A percentile compares a stretch with the other conserved stretches of the same genome.
These are phyloP conservation scores for Myrmecophaga tridactyla DNA, from an alignment of 2,113 vertebrate genomes.

Conservation along the genomic window DNA sequence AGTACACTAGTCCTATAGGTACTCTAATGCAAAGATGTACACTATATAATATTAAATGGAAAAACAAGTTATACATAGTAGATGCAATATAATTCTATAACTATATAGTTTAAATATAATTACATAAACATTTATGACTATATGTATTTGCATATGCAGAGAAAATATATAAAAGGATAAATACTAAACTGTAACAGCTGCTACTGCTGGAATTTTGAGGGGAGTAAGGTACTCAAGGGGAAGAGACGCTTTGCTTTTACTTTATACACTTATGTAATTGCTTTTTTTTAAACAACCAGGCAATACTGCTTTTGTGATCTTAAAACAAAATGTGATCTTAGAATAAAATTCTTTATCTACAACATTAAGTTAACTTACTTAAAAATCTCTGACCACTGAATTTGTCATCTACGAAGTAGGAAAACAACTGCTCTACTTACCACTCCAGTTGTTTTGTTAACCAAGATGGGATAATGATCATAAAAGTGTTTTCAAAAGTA, in stretches of 20 bases:
- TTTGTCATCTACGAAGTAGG: neutral
- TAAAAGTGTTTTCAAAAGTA: constrained; percentile 8
- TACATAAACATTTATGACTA: neutral
- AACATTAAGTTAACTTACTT: constrained; percentile 22
- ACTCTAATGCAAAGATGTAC: neutral
- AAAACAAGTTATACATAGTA: neutral
- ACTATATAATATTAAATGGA: neutral
- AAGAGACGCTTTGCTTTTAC: neutral
- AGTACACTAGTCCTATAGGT: neutral
- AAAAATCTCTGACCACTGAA: neutral
- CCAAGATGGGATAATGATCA: constrained; percentile 23
- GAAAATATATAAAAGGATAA: constrained; percentile 21
- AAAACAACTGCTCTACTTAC: constrained; percentile 1
- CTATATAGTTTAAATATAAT: neutral
- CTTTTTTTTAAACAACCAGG: neutral
- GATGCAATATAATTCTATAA: neutral
- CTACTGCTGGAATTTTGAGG: neutral
- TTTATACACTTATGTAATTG: neutral
- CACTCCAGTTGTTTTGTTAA: neutral
- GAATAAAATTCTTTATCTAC: neutral
- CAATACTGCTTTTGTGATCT: neutral
- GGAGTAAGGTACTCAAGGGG: neutral
- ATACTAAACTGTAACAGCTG: neutral
- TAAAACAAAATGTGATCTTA: neutral
- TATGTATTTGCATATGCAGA: neutral